Evolutionary conservation across 2,797 vertebrate genomes (phyloP).

Genomic region (Oreochromis mossambicus): DNA sequence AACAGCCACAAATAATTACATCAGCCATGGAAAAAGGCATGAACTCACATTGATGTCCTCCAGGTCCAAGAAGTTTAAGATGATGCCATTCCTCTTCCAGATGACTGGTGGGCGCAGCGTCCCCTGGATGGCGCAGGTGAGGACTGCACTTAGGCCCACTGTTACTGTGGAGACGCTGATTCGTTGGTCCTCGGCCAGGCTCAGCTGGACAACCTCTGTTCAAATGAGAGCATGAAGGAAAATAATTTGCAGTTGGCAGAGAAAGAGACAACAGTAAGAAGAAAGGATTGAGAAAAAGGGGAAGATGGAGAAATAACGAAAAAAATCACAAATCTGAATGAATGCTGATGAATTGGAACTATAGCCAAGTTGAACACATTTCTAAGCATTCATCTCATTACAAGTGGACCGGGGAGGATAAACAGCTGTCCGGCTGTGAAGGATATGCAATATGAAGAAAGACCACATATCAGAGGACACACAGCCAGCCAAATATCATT

Average conservation of each 20-base stretch:
- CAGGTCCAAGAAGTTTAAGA: constrained; percentile 89
- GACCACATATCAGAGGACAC: constrained; percentile 49
- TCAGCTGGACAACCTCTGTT: constrained; percentile 89
- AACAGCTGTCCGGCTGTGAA: constrained; percentile 44
- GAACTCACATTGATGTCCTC: constrained; percentile 93
- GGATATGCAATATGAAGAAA: constrained; percentile 22
- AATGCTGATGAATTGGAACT: constrained; percentile 34
- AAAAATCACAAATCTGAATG: constrained; percentile 25
- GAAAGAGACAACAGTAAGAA: not conserved
- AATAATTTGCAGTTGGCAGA: not conserved
- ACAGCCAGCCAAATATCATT: constrained; percentile 56
- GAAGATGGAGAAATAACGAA: not conserved
- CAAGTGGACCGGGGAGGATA: constrained; percentile 27
- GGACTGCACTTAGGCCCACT: constrained; percentile 87
- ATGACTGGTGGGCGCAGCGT: constrained; percentile 87
- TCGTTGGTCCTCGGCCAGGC: constrained; percentile 82
- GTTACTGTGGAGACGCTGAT: constrained; percentile 86
- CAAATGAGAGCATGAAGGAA: not conserved
- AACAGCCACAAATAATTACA: not conserved
- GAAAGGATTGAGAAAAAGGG: not conserved
- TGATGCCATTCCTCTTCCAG: constrained; percentile 90
- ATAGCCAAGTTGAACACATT: constrained; percentile 31
- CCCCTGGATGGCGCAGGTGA: constrained; percentile 87
- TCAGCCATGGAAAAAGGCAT: not conserved
- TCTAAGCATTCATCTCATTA: constrained; percentile 42